Evolutionary conservation across 2,797 vertebrate species (phyloP).

Genomic region (Clarias fuscus): DNA sequence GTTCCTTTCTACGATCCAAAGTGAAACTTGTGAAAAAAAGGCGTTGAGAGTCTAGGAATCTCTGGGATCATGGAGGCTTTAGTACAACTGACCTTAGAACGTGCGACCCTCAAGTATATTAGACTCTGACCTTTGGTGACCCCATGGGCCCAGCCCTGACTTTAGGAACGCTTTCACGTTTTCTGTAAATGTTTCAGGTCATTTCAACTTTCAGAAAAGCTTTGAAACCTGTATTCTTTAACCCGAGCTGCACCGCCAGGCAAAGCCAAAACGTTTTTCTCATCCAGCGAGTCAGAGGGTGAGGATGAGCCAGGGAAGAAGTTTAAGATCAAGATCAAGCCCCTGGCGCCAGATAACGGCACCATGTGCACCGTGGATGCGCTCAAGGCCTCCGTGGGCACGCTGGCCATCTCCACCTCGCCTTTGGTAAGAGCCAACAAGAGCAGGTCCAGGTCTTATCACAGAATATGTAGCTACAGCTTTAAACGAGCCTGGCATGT

Average conservation of each 20-base stretch:
- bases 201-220: neutral
- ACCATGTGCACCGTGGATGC: constrained; percentile 87
- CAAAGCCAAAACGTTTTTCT: constrained; percentile 92
- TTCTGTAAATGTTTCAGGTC: neutral
- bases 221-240: constrained; percentile 71
- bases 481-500: neutral
- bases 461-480: neutral
- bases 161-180: neutral
- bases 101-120: neutral
- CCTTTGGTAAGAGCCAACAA: constrained; percentile 82
- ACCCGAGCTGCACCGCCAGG: constrained; percentile 82
- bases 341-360: constrained; percentile 85
- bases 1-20: neutral
- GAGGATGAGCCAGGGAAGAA: constrained; percentile 93
- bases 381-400: constrained; percentile 91
- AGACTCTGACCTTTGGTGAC: neutral
- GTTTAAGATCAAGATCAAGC: constrained; percentile 97
- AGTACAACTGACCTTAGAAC: neutral
- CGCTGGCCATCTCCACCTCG: constrained; percentile 91
- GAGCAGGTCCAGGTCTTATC: neutral
- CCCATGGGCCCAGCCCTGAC: neutral
- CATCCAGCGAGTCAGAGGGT: constrained; percentile 95
- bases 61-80: no score
- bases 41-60: neutral
- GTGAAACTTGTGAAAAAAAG: neutral